Evolutionary conservation across 2,888 invertebrate species (phyloP).

Genomic region (Penaeus monodon): DNA sequence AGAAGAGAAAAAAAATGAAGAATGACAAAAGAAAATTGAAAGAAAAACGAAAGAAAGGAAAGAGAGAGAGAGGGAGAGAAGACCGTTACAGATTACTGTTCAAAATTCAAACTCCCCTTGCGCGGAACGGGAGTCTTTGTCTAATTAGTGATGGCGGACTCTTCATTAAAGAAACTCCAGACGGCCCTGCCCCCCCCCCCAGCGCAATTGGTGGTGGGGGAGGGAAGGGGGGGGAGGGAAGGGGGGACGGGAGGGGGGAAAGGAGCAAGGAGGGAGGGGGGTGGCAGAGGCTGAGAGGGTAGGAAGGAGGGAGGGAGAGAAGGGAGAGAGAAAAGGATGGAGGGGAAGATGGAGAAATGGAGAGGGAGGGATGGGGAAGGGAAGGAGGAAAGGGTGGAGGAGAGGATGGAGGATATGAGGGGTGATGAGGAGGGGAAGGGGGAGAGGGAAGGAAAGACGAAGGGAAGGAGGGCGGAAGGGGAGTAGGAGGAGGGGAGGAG

Average conservation of each 20-base stretch:
- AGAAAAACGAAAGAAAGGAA: neutral
- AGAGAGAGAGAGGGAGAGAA: neutral
- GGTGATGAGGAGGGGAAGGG: too few relatives aligned
- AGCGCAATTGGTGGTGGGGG: neutral
- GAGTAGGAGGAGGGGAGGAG: neutral
- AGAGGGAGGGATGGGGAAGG: neutral
- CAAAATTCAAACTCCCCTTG: constrained; percentile 53
- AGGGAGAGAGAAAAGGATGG: neutral
- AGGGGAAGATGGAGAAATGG: neutral
- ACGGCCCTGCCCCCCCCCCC: constrained; percentile 1
- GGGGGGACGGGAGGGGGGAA: neutral
- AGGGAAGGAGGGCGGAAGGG: neutral
- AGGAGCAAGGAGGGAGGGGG: neutral
- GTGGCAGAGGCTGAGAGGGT: neutral
- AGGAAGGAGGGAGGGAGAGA: neutral
- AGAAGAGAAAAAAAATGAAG: neutral
- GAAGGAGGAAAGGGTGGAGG: neutral
- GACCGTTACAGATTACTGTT: constrained; percentile 25
- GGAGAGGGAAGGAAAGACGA: neutral
- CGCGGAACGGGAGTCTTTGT: constrained; percentile 50
- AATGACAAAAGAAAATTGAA: too few relatives aligned
- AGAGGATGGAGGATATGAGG: neutral
- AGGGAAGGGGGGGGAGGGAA: too few relatives aligned
- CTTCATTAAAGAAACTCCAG: constrained; percentile 62
- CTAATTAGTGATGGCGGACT: constrained; percentile 61